Evolutionary conservation across 2,113 vertebrate genomes (phyloP), one percentile per base, ranked within the genome.

Genomic region (Salvator merianae): DNA sequence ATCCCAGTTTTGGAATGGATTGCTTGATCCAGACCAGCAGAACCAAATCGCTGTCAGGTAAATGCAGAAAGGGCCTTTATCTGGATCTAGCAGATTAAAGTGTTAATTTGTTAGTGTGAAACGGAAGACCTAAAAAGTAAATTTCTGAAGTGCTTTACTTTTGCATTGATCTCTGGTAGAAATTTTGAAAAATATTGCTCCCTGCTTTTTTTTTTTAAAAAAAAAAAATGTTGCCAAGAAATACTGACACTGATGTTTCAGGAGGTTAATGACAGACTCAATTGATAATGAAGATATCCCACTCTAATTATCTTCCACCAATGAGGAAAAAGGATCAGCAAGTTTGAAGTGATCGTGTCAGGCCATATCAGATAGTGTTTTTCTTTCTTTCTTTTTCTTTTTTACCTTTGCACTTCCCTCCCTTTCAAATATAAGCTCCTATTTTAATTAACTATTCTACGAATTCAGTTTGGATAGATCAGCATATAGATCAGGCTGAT

Each of bases 381-480:
- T 90, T 91, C 91, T 91, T 87, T 94, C 94, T 92, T 91, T 94
- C 87, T 43, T 22, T 0, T 0, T 32, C 89, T 90, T 93, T 50
- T 75, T 90, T 90, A 40, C 75, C 47, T 88, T 84, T 40, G n/a
- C 40, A 53, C 36, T 18, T 28, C 13, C 22, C 36, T 1, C 36
- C 53, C n/a, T 50, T 16, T 20, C 10, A 71, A 79, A 73, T 7
- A 63, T 6, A n/a, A 50, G 36, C 59, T 84, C 76, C 69, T 73
- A 30, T 88, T 96, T 95, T 96, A 96, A 96, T 96, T 95, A 95
- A 97, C 92, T 95, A 94, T 96, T 95, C 94, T 91, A 94, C 92
- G 93, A 95, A 95, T 96, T 95, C 92, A 95, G 94, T 96, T 94
- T 92, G 92, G 91, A 93, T 91, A 93, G 90, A 95, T 93, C 94